Percentiles rank a stretch among this genome's conserved stretches.
These are phyloP conservation scores for Protula sp. DNA, from an alignment of 2,888 invertebrate genomes.

Conservation along the genomic window DNA sequence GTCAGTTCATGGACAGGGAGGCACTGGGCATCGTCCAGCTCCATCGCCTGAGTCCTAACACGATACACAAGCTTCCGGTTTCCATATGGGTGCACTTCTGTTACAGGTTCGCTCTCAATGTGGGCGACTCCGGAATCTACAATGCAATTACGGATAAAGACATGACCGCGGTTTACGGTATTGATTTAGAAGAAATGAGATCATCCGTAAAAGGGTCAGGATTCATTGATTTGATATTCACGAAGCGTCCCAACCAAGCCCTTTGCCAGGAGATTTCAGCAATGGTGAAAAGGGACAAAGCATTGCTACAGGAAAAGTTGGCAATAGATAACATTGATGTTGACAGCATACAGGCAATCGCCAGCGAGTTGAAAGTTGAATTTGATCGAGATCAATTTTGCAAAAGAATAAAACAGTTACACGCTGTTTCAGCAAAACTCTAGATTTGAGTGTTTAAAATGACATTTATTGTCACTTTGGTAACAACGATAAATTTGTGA, in stretches of 20 bases:
- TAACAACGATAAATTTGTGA: too few relatives aligned
- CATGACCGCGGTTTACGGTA: slow-evolving; percentile 10
- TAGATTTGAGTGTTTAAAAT: too few relatives aligned
- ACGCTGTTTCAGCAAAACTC: too few relatives aligned
- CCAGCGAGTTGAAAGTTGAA: too few relatives aligned
- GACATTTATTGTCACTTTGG: too few relatives aligned
- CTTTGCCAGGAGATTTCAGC: neutral
- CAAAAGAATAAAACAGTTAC: too few relatives aligned
- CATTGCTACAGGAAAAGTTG: too few relatives aligned
- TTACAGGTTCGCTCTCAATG: slow-evolving; percentile 10
- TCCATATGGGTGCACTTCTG: slow-evolving; percentile 13
- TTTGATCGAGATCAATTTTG: too few relatives aligned
- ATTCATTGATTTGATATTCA: slow-evolving; percentile 6
- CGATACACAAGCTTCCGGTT: slow-evolving; percentile 1
- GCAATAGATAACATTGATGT: too few relatives aligned
- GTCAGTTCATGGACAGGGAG: slow-evolving; percentile 8
- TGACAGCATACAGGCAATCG: too few relatives aligned
- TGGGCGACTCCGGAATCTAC: slow-evolving; percentile 16
- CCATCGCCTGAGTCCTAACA: neutral
- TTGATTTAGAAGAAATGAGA: slow-evolving; percentile 12
- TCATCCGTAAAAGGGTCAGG: neutral
- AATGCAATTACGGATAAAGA: slow-evolving; percentile 10
- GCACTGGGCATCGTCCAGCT: slow-evolving; percentile 11
- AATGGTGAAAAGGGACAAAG: too few relatives aligned
- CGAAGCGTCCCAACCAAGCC: slow-evolving; percentile 5